Evolutionary conservation across 23 tunicate species (phyloP), one percentile per base, ranked within the genome.

Genomic region (Ciona savignyi): DNA sequence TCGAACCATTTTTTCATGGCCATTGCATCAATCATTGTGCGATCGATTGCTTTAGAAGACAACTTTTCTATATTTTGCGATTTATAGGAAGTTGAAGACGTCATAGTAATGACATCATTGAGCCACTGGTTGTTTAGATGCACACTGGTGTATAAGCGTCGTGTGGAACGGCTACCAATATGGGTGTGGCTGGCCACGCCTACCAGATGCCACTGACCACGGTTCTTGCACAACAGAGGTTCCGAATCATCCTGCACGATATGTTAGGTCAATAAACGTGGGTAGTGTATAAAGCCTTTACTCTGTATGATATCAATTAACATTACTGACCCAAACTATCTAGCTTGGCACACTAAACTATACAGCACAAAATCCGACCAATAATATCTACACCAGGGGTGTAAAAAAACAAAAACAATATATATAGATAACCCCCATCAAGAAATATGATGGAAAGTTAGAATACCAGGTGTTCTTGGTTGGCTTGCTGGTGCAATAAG

Each of bases 131-230:
- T 63, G 22, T 68, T 28, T n/a, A 30, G n/a, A 26, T 83, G 76
- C 23, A 83, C 64, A 27, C 69, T 80, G 28, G 88, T 76, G 68
- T 83, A 83, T 34, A 83, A 19, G 2, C 88, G 80, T 27, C 70
- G 71, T 9, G 76, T 69, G 25, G 35, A 60, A 27, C 64, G 32
- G n/a, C 21, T 20, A 0, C 88, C 88, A 28, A 75, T 64, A 27
- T 76, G 81, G 15, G 81, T 83, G 76, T 83, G 71, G 33, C 88
- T 83, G 23, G 82, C 74, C 23, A 83, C 67, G 33, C 88, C 88
- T 0, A 72, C 75, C 61, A 83, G 30, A 70, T 75, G 76, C 88
- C 88, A 83, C 67, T 33, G 34, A 23, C 75, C 81, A 70, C 76
- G 67, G 33, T 35, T 31, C 6, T 31, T 3, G 28, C 88, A 83